phyloP scores from a whole-genome alignment of 2,888 invertebrate genomes.

The Eulithis testata region DNA sequence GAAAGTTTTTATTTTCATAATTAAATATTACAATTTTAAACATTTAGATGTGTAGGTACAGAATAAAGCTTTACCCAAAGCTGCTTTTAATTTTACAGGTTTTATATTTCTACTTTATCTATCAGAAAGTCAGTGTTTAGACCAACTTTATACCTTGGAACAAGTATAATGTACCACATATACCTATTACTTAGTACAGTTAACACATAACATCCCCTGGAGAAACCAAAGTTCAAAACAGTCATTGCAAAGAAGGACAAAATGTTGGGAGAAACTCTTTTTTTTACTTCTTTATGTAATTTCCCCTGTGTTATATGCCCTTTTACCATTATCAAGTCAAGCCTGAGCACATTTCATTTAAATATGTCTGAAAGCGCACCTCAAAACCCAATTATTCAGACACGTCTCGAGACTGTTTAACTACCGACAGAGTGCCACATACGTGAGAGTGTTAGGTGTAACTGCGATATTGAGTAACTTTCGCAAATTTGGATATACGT shows the following conservation, averaged over 20 bases:
- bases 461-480: slow-evolving; percentile 38
- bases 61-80: not conserved
- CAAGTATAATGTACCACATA: too few relatives aligned
- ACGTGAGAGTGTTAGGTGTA: slow-evolving; percentile 15
- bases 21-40: slow-evolving; percentile 26
- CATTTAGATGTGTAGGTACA: too few relatives aligned
- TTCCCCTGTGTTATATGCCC: not conserved
- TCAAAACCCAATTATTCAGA: slow-evolving; percentile 37
- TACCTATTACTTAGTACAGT: too few relatives aligned
- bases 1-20: slow-evolving; percentile 45
- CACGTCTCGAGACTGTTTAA: slow-evolving; percentile 41
- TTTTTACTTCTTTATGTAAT: not conserved
- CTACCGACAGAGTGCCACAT: slow-evolving; percentile 31
- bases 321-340: slow-evolving; percentile 17
- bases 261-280: not conserved
- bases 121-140: too few relatives aligned
- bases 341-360: slow-evolving; percentile 25
- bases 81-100: not conserved
- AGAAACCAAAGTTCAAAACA: not conserved
- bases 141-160: too few relatives aligned
- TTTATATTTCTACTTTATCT: not conserved
- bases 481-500: slow-evolving; percentile 21
- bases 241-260: not conserved
- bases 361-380: slow-evolving; percentile 28
- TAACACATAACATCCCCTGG: too few relatives aligned